These are phyloP conservation scores for Arctopsyche grandis DNA, from an alignment of 1,140 invertebrate genomes.

Conservation along the genomic window DNA sequence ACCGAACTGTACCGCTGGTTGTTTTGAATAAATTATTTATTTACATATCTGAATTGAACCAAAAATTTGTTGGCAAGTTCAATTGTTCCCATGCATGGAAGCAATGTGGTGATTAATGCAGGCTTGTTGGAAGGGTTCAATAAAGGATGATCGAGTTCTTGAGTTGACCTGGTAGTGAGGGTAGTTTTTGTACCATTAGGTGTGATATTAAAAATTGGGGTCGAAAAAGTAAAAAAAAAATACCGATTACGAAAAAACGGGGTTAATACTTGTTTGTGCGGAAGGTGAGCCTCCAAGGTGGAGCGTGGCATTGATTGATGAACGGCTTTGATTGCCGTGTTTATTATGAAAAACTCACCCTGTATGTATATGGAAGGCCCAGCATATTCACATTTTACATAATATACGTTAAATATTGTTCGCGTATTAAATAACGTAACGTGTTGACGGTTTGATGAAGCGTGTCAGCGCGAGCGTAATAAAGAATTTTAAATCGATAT, in stretches of 20 bases:
- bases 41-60: too few species aligned
- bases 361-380: not conserved
- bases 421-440: not conserved
- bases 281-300: constrained; percentile 6
- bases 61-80: too few species aligned
- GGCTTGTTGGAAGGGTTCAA: too few species aligned
- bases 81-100: too few species aligned
- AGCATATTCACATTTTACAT: too few species aligned
- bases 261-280: constrained; percentile 34
- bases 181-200: too few species aligned
- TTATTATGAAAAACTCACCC: constrained; percentile 12
- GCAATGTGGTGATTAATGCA: too few species aligned
- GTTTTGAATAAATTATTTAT: too few species aligned
- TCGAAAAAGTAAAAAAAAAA: constrained; percentile 1
- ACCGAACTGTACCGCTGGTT: too few species aligned
- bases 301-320: constrained; percentile 28
- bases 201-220: constrained; percentile 15
- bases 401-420: not conserved
- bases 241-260: constrained; percentile 18
- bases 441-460: constrained; percentile 8
- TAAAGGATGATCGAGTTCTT: too few species aligned
- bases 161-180: too few species aligned
- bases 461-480: not conserved
- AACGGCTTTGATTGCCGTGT: constrained; percentile 31
- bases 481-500: too few species aligned